Percentiles rank a stretch among this genome's conserved stretches.
Conservation (phyloP, 2,113 vertebrate species). For the Alces alces region DNA sequence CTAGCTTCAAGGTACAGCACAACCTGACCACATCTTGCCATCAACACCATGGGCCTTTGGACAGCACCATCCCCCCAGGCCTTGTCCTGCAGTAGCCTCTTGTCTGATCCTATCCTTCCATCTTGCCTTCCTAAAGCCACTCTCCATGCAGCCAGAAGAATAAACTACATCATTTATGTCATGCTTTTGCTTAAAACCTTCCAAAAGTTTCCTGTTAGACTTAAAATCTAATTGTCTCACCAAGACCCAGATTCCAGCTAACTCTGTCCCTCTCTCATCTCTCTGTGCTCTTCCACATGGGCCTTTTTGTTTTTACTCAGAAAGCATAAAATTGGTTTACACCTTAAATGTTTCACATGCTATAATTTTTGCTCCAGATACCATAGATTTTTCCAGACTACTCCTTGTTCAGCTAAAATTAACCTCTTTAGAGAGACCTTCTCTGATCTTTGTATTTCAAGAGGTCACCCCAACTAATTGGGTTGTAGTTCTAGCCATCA, state of each 20-base stretch:
- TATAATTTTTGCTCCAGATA: not conserved
- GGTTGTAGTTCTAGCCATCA: not conserved
- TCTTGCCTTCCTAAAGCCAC: not conserved
- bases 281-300: not conserved
- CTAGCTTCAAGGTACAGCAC: not conserved
- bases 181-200: not conserved
- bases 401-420: not conserved
- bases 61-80: fast-evolving
- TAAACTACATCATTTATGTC: not conserved
- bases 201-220: not conserved
- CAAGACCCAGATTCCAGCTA: not conserved
- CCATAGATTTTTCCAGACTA: not conserved
- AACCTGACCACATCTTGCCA: not conserved
- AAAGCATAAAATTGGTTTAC: not conserved
- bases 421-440: not conserved
- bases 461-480: not conserved
- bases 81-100: not conserved
- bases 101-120: not conserved
- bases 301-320: not conserved
- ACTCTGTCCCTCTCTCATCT: not conserved
- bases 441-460: not conserved
- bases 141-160: not conserved
- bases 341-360: not conserved
- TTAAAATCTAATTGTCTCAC: not conserved
- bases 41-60: not conserved